Percentiles rank a stretch among this genome's conserved stretches.
Conservation (phyloP, 1,140 invertebrate genomes). For the Nilaparvata lugens region DNA sequence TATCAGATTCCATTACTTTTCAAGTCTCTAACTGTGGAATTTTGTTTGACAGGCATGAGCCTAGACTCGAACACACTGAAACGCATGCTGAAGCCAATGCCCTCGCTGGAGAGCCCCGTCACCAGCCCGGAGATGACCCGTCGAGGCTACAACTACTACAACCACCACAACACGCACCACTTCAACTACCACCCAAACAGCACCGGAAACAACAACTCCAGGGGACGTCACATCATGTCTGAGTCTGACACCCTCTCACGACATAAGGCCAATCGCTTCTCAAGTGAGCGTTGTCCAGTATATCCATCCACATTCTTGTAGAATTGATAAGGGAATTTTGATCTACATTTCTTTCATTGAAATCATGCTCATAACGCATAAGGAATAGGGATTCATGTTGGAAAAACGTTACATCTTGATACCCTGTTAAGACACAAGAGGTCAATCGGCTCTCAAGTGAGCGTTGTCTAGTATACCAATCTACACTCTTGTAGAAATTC, state of each 20-base stretch:
- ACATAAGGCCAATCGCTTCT: constrained; percentile 32
- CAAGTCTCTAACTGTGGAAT: constrained; percentile 1
- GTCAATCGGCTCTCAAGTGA: no score
- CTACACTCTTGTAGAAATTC: no score
- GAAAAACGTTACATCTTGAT: no score
- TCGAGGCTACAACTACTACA: constrained; percentile 49
- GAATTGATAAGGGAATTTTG: no score
- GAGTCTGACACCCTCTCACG: constrained; percentile 40
- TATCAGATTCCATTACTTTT: constrained; percentile 1
- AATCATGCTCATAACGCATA: no score
- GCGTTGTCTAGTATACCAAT: no score
- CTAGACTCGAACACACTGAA: constrained; percentile 81
- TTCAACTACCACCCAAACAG: constrained; percentile 42
- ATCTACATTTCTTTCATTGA: no score
- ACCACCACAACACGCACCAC: constrained; percentile 43
- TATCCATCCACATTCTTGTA: neutral
- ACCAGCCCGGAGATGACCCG: constrained; percentile 81
- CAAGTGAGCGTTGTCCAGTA: constrained; percentile 10
- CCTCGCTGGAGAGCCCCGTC: constrained; percentile 73
- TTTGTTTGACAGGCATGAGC: constrained; percentile 34
- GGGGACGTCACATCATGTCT: constrained; percentile 41
- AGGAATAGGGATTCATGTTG: no score
- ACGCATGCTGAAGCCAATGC: constrained; percentile 87
- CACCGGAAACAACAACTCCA: constrained; percentile 39
- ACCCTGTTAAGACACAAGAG: no score